Conservation (phyloP, 2,797 vertebrate genomes). For the Trichosurus vulpecula region DNA sequence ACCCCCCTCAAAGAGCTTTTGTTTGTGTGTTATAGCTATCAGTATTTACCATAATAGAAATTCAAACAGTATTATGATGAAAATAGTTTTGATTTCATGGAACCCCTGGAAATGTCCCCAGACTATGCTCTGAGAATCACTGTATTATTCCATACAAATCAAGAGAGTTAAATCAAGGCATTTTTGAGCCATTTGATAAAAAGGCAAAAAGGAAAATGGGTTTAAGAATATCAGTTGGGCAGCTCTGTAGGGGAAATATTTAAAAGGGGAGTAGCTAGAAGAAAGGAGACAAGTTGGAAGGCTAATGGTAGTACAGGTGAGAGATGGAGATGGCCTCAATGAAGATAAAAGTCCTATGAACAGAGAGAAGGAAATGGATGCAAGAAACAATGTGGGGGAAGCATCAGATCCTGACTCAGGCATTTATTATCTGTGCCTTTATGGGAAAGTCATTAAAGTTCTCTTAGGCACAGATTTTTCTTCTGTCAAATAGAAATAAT, state of each 20-base stretch:
- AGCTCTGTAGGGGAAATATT: background rate
- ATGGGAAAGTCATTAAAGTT: background rate
- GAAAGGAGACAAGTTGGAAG: background rate
- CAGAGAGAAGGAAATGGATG: background rate
- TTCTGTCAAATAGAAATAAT: background rate
- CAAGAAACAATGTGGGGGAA: background rate
- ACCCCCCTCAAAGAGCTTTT: too few relatives aligned
- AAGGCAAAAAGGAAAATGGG: background rate
- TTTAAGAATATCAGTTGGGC: background rate
- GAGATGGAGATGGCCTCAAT: background rate
- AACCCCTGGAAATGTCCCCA: too few relatives aligned
- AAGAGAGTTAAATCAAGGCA: background rate
- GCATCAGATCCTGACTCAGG: too few relatives aligned
- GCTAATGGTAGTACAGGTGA: background rate
- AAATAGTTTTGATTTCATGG: too few relatives aligned
- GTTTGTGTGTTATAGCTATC: too few relatives aligned
- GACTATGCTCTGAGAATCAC: too few relatives aligned
- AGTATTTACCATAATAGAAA: too few relatives aligned
- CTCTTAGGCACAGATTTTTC: background rate
- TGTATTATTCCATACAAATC: background rate
- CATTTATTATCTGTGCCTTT: background rate
- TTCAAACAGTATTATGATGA: too few relatives aligned
- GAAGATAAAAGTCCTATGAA: background rate
- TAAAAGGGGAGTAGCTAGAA: background rate
- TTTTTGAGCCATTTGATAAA: background rate